phyloP scores from a whole-genome alignment of 2,113 vertebrate genomes.

The Neogobius melanostomus region DNA sequence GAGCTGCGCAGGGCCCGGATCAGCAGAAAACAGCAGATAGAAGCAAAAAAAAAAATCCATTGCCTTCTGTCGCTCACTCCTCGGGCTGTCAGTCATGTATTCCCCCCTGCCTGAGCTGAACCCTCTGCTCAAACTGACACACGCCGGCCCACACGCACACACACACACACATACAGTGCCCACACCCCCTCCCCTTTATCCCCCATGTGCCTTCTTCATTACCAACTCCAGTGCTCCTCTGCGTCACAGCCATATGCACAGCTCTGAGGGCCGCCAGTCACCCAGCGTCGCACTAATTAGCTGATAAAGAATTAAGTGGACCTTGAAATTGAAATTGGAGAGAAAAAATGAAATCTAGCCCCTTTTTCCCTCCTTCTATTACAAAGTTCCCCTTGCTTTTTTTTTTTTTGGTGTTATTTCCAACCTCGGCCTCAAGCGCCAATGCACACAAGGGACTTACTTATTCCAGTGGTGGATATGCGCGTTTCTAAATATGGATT shows the following conservation, averaged over 20 bases:
- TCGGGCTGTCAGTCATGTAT: constrained; percentile 83
- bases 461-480: constrained; percentile 26
- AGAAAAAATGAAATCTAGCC: constrained; percentile 75
- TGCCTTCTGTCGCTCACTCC: constrained; percentile 72
- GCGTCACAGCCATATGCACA: constrained; percentile 89
- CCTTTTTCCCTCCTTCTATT: constrained; percentile 47
- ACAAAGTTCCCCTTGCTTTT: constrained; percentile 48
- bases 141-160: constrained; percentile 68
- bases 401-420: constrained; percentile 23
- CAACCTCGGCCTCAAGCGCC: constrained; percentile 43
- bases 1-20: constrained; percentile 76
- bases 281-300: constrained; percentile 91
- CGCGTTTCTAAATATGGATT: constrained; percentile 13
- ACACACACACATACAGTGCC: constrained; percentile 61
- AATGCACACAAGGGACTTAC: constrained; percentile 29
- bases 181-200: constrained; percentile 71
- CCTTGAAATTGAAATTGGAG: constrained; percentile 98
- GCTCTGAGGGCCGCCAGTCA: constrained; percentile 88
- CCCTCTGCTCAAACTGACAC: constrained; percentile 75
- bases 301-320: constrained; percentile 96
- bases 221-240: constrained; percentile 87
- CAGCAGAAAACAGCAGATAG: constrained; percentile 70
- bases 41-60: constrained; percentile 56
- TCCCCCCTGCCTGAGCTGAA: constrained; percentile 65
- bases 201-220: constrained; percentile 83